phyloP scores from a whole-genome alignment of 2,113 vertebrate genomes.

The Aix galericulata region DNA sequence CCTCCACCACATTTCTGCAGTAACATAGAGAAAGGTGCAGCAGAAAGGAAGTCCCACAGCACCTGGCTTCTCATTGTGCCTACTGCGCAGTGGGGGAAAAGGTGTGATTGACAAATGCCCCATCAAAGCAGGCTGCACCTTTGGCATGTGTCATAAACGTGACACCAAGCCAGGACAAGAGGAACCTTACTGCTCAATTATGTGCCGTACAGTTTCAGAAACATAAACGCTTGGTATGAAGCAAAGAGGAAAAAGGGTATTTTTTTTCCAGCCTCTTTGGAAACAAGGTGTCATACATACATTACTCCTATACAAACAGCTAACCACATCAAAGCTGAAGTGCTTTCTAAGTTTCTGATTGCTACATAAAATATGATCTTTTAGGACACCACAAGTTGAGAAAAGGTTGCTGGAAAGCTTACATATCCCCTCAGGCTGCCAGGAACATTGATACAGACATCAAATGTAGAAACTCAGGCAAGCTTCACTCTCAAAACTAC shows the following conservation, averaged over 20 bases:
- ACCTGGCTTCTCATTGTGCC: background rate
- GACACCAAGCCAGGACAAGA: background rate
- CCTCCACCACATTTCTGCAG: background rate
- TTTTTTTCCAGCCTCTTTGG: background rate
- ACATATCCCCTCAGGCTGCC: background rate
- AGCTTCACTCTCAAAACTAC: background rate
- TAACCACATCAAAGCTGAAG: background rate
- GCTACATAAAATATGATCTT: background rate
- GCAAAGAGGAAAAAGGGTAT: background rate
- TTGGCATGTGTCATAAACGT: background rate
- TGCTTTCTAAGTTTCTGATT: background rate
- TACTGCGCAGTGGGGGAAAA: background rate
- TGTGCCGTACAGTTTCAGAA: background rate
- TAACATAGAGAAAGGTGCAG: background rate
- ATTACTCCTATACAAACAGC: background rate
- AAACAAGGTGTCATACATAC: background rate
- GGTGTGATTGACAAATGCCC: accelerated
- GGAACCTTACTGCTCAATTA: background rate
- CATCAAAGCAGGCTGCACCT: background rate
- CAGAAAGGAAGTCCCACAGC: background rate
- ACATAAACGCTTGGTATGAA: background rate
- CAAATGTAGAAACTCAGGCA: background rate
- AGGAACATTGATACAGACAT: background rate
- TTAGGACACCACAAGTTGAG: background rate
- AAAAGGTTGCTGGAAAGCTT: background rate